phyloP scores from a whole-genome alignment of 2,888 invertebrate species.

The Lobophora halterata region DNA sequence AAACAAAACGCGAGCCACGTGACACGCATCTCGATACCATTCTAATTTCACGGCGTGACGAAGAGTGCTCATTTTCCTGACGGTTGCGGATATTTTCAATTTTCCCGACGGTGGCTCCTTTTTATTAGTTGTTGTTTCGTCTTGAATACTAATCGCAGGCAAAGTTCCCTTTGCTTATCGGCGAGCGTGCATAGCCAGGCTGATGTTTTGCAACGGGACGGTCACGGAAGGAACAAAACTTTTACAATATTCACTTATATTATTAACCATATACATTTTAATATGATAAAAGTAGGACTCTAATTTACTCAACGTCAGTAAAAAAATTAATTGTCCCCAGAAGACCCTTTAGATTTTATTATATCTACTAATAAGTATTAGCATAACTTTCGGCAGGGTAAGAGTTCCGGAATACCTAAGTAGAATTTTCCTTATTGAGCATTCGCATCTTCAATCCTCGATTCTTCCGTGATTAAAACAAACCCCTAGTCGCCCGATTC shows the following conservation, averaged over 20 bases:
- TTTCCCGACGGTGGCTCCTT: conserved; percentile 70
- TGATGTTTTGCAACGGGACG: not conserved
- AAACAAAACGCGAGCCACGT: conserved; percentile 71
- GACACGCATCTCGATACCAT: conserved; percentile 61
- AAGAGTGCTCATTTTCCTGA: conserved; percentile 75
- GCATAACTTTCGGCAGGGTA: too few species aligned
- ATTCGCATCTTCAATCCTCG: not conserved
- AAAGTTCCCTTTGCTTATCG: conserved; percentile 56
- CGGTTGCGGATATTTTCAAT: conserved; percentile 79
- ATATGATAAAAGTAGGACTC: too few species aligned
- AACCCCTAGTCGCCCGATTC: conserved; percentile 13
- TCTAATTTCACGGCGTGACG: conserved; percentile 74
- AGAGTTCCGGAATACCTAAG: not conserved
- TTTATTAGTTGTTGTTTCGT: conserved; percentile 77
- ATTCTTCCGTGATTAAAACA: conserved; percentile 11
- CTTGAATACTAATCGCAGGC: conserved; percentile 70
- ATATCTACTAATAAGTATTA: too few species aligned
- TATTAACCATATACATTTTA: too few species aligned
- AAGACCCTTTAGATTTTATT: too few species aligned
- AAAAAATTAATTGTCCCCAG: too few species aligned
- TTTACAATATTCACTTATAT: too few species aligned
- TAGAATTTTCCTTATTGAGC: not conserved
- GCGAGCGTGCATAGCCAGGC: conserved; percentile 6
- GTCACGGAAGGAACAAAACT: not conserved
- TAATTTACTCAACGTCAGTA: too few species aligned